Evolutionary conservation across 1,140 invertebrate genomes (phyloP).

Genomic region (Heliothis subflexa): DNA sequence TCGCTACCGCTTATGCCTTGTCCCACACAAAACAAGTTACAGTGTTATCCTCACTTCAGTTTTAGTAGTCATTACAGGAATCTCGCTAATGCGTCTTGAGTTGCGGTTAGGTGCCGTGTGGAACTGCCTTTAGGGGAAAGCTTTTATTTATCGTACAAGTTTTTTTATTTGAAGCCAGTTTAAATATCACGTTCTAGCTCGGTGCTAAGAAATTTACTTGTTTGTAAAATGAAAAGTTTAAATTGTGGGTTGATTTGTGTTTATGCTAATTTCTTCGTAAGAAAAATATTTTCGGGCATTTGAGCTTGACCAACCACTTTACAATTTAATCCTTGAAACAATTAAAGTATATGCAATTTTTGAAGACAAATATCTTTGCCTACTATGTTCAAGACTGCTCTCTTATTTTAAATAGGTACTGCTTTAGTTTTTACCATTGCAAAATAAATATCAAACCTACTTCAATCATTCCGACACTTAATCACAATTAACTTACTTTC

Average conservation of each 20-base stretch:
- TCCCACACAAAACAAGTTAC: conserved; percentile 60
- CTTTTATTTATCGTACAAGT: conserved; percentile 40
- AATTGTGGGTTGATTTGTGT: neutral
- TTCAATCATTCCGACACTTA: neutral
- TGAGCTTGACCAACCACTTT: no score
- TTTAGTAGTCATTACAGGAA: conserved; percentile 74
- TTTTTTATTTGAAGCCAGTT: conserved; percentile 14
- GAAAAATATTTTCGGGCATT: neutral
- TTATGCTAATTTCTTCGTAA: neutral
- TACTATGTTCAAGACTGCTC: no score
- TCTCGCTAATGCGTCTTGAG: conserved; percentile 67
- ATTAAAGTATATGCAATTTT: no score
- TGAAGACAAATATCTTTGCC: no score
- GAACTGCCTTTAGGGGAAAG: conserved; percentile 33
- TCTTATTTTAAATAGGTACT: no score
- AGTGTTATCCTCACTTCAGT: conserved; percentile 71
- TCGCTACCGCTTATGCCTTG: conserved; percentile 42
- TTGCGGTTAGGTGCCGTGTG: conserved; percentile 28
- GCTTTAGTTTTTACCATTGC: no score
- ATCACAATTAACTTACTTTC: neutral
- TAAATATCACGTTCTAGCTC: conserved; percentile 6
- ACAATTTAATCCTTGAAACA: no score
- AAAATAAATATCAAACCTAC: no score
- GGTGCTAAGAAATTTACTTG: conserved; percentile 10
- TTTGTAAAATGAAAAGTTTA: neutral